Percentiles rank a stretch among this genome's conserved stretches.
phyloP scores from a whole-genome alignment of 1,140 invertebrate species.

The Drosophila gunungcola region DNA sequence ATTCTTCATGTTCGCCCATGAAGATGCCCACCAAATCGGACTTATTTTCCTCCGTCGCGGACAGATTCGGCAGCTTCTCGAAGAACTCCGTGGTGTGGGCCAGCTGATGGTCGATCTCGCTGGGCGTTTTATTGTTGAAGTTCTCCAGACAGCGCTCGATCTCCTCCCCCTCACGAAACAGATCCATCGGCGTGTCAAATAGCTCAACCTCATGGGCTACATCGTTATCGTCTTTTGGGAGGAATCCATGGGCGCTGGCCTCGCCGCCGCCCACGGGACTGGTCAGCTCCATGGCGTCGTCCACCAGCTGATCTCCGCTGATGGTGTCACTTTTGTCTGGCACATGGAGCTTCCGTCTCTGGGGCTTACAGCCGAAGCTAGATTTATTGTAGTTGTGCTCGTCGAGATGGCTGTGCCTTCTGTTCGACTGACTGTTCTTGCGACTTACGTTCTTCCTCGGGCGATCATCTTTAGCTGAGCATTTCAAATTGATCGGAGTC shows the following conservation, averaged over 20 bases:
- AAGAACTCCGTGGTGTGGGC: constrained; percentile 5
- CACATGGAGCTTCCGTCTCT: background rate
- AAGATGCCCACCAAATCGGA: constrained; percentile 19
- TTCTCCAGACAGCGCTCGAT: constrained; percentile 8
- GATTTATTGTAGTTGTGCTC: background rate
- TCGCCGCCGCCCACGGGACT: background rate
- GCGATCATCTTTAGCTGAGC: background rate
- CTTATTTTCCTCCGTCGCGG: background rate
- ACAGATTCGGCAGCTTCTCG: constrained; percentile 16
- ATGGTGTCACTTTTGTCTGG: background rate
- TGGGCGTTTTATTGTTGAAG: constrained; percentile 13
- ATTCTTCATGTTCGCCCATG: constrained; percentile 3
- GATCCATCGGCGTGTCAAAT: background rate
- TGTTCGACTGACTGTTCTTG: no score
- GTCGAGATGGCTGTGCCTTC: background rate
- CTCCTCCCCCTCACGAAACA: constrained; percentile 4
- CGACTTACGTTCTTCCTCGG: background rate
- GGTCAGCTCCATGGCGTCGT: background rate
- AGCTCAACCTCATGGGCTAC: background rate
- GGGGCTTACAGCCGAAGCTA: background rate
- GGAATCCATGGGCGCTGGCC: background rate
- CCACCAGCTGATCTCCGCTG: constrained; percentile 7
- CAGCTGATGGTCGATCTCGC: constrained; percentile 26
- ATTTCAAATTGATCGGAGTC: constrained; percentile 29
- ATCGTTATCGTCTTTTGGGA: background rate